phyloP scores from a whole-genome alignment of 2,113 vertebrate species.

The Caracal caracal region DNA sequence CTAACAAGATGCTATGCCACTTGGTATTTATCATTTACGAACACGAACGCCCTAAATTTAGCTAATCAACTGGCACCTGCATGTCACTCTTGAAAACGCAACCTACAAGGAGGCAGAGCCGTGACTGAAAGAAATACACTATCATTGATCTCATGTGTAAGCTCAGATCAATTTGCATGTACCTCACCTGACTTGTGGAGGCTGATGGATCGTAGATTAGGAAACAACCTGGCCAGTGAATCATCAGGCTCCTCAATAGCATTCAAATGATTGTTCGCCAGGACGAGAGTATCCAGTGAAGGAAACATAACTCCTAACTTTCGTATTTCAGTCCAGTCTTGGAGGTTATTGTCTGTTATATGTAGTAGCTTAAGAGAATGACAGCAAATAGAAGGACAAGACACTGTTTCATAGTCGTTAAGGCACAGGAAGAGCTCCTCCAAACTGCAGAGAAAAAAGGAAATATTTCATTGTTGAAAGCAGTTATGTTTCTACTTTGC shows the following conservation, averaged over 20 bases:
- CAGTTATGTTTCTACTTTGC: neutral
- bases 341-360: conserved; percentile 97
- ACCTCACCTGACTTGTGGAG: conserved; percentile 97
- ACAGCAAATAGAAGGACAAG: conserved; percentile 90
- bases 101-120: neutral
- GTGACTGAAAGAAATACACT: neutral
- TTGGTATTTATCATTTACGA: conserved; percentile 50
- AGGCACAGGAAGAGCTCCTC: conserved; percentile 99
- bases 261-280: conserved; percentile 94
- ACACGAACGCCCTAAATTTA: conserved; percentile 40
- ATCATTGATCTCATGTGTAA: neutral
- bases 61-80: neutral
- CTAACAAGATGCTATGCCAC: neutral
- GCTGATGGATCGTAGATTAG: conserved; percentile 95
- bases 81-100: neutral
- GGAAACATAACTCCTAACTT: conserved; percentile 97
- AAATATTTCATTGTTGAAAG: conserved; percentile 25
- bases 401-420: conserved; percentile 95
- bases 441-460: conserved; percentile 88
- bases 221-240: conserved; percentile 91
- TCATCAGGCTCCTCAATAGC: conserved; percentile 91
- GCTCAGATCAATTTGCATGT: neutral
- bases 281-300: conserved; percentile 91
- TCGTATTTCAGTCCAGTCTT: conserved; percentile 95
- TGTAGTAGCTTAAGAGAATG: conserved; percentile 96